Base-by-base conservation (phyloP, 2,797 vertebrate species). In the Chiroxiphia lanceolata region DNA sequence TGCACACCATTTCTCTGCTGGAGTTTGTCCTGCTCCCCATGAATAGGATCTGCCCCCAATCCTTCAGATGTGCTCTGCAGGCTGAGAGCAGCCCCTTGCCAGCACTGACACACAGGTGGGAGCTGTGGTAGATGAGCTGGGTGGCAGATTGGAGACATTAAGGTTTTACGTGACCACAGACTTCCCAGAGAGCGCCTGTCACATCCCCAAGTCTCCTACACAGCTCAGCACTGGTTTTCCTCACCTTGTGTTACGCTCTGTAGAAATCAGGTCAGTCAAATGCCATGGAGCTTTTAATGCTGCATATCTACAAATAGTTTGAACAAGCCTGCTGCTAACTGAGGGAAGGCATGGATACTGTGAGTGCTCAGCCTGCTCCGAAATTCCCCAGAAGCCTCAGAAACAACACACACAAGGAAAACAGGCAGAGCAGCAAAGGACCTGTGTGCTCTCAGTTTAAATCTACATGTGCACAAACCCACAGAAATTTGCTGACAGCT, bases 241-340 rank as follows among this genome's bases (percentile, higher is more conserved):
- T 88, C 72, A 88, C 54, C 50, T 83, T 40, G 22, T 68, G 26
- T 29, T 78, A 16, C 57, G 63, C 40, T 36, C 54, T 69, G 68
- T 59, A 82, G 74, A 87, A 95, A 91, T 67, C 54, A 38, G 27
- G 59, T 53, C 91, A 63, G 54, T 72, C 63, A 86, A 94, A 91
- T 65, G 54, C 42, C 82, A n/a, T 0, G 0, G 59, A 87, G 87
- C 36, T 91, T 88, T 93, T 79, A 74, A 85, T 65, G 50, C 86
- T 92, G 67, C 31, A 14, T 36, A 27, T 51, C 54, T 91, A 79
- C 80, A 88, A 89, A 64, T 27, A 76, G 77, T 36, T 82, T 51
- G 26, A 84, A 92, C 22, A n/a, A 83, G 44, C 44, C 44, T 3
- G 1, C 89, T 88, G 76, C 59, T 84, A 59, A 57, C n/a, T 72